Evolutionary conservation across 2,888 invertebrate genomes (phyloP), one percentile per base, ranked within the genome.

Genomic region (Ophion ventricosus): DNA sequence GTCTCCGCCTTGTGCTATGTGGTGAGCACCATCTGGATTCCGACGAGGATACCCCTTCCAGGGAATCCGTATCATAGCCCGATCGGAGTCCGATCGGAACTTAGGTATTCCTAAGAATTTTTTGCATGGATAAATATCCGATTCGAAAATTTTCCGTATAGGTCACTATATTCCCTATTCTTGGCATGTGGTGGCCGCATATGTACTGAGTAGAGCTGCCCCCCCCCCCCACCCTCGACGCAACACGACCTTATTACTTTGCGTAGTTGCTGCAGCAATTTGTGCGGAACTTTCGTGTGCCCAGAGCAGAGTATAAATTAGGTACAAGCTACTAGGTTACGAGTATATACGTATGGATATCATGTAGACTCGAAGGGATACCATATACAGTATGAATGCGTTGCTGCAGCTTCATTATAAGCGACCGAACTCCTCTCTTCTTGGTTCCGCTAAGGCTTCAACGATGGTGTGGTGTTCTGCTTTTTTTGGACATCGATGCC

Each of bases 381-480:
- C 11, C 17, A 11, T 11, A 29, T 29, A 20, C 63, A 26, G 26
- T 26, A 29, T 54, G 70, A 23, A 20, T 40, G 25, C 20, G 17
- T 49, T 74, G 74, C 49, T 70, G 64, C 59, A 35, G 79, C 75
- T 64, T 83, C 79, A 79, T 83, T 83, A 83, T 79, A 49, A 79
- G 70, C 56, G n/a, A 25, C 74, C 79, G 49, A 66, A 75, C 56
- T 11, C 57, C 14, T 57, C 49, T 59, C 25, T 29, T 63, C 56
- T 63, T 63, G 61, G 25, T 59, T 61, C 26, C 69, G 49, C 74
- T 64, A 23, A 74, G 70, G 82, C 40, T 72, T 59, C 63, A 64
- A 64, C 56, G 78, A 74, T 83, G n/a, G 66, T 43, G 14, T 54
- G 25, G 40, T 66, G n/a, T 2, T 80, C 8, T 57, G 61, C 4